phyloP scores from a whole-genome alignment of 2,888 invertebrate genomes.

The Macrosiphum euphorbiae region DNA sequence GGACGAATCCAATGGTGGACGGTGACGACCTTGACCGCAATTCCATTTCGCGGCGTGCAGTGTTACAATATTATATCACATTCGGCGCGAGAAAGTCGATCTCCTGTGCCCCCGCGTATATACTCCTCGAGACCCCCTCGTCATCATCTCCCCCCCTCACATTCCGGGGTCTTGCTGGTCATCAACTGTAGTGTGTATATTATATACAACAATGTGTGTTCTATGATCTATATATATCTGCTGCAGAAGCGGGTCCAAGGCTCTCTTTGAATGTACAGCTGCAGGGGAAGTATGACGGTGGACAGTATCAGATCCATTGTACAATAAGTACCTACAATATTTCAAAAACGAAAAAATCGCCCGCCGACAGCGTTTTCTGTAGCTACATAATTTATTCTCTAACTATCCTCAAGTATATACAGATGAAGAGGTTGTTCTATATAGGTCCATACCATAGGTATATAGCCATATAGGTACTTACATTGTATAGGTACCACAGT shows the following conservation, averaged over 20 bases:
- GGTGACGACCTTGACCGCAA: constrained; percentile 35
- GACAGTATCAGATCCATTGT: too few relatives aligned
- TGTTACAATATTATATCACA: constrained; percentile 41
- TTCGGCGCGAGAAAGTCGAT: constrained; percentile 40
- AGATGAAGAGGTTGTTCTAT: not conserved
- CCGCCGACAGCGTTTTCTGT: not conserved
- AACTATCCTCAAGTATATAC: not conserved
- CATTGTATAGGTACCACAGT: not conserved
- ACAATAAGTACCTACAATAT: too few relatives aligned
- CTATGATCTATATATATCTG: not conserved
- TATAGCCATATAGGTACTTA: not conserved
- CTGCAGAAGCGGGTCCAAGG: constrained; percentile 11
- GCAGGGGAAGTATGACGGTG: not conserved
- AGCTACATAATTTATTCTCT: not conserved
- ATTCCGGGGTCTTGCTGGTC: not conserved
- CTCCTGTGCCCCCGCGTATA: constrained; percentile 12
- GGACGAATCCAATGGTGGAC: not conserved
- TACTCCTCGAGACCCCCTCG: not conserved
- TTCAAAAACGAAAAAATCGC: not conserved
- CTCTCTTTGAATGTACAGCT: too few relatives aligned
- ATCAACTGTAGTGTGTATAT: not conserved
- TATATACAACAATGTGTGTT: not conserved
- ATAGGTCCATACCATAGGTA: too few relatives aligned
- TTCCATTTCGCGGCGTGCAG: constrained; percentile 9
- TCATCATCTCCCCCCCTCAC: not conserved